Evolutionary conservation across 2,888 invertebrate genomes (phyloP), one percentile per base, ranked within the genome.

Genomic region (Pterobdella sp.): DNA sequence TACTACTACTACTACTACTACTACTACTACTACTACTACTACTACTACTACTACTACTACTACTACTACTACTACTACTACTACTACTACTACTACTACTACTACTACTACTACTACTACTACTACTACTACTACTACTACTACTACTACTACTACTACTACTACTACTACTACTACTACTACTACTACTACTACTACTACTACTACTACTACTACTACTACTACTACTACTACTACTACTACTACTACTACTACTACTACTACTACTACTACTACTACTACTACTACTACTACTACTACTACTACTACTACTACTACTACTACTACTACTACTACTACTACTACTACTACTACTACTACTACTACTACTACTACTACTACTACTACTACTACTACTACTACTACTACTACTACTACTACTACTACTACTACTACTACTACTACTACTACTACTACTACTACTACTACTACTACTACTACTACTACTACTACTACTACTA

Each of bases 1-100:
- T 68, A 68, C 68, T 68, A 49, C 68, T 68, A 68, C 68, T 68
- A 68, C 68, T 68, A 68, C 68, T 68, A 68, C 68, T 68, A 68
- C 68, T 68, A 68, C 68, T 68, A 68, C 68, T 68, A 68, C 68
- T 68, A 68, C 68, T 68, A 68, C 68, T 68, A 68, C 68, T 68
- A 68, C 68, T 68, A 49, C 68, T 68, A 68, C 68, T 68, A 68
- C 68, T 68, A 68, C 68, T 68, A 68, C 68, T 68, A 68, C 68
- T 68, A 49, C 68, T 68, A 68, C 68, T 68, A 68, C 68, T 68
- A 68, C 68, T 68, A 49, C 68, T 68, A 68, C 68, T 68, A 68
- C 68, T 68, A 49, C 68, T 68, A 49, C 68, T 68, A 49, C 68
- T 68, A 49, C 68, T 68, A 68, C 68, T 68, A 68, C 68, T 68